Base-by-base conservation (phyloP, 2,113 vertebrate species). In the Nestor notabilis region DNA sequence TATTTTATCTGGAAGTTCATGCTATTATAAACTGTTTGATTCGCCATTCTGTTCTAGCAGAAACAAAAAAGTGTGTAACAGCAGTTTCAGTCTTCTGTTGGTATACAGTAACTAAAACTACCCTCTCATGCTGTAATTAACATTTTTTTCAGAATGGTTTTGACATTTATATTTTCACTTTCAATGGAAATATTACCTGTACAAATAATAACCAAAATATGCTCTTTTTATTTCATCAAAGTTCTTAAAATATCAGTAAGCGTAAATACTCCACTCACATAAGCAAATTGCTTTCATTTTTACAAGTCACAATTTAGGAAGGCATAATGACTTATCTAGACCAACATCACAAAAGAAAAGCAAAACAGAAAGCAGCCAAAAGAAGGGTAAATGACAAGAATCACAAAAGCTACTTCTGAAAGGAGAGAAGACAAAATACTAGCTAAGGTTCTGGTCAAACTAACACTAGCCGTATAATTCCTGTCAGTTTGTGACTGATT, bases 1-100 rank as follows among this genome's bases (percentile, higher is more conserved):
- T 49, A 74, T 61, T 95, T 86, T n/a, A 80, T 77, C 31, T 89
- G 77, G 75, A 94, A 94, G 49, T 89, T 78, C 88, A 94, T 44
- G 29, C 25, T 89, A 64, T 79, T 94, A 91, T 89, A 95, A 96
- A 72, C 28, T 37, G 74, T 43, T 95, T 39, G 23, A 94, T 86
- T 82, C 83, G 85, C 75, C 53, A 72, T 74, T 55, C 18, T 83
- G 24, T 76, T 94, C 78, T 66, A 96, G 80, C 53, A 90, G 53
- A 49, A 56, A 75, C 17, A 56, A 27, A 80, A 49, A 56, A 64
- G 28, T 19, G 11, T 33, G 35, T 61, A 25, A 76, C 10, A 27
- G 10, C 10, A 85, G 41, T 49, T 85, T 37, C 21, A 10, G 20
- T 4, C 39, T 93, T 33, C 50, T 81, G 10, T 10, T 80, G 43